Evolutionary conservation across 2,113 vertebrate genomes (phyloP), one percentile per base, ranked within the genome.

Genomic region (Petrocephalus microphthalmus): DNA sequence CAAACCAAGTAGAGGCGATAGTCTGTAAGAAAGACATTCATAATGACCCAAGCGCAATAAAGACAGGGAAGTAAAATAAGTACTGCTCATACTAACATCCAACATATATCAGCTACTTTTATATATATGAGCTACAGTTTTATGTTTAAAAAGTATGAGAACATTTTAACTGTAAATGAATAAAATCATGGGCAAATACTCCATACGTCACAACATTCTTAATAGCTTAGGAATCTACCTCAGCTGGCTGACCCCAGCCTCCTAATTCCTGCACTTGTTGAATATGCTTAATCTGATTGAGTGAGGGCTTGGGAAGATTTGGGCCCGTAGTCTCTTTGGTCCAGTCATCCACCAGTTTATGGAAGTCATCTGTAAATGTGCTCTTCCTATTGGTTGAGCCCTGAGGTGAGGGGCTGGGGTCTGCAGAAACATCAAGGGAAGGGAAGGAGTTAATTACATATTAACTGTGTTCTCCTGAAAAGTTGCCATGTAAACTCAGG

Each of bases 311-410:
- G 57, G 94, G 91, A 5, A 91, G 93, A 88, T 93, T 89, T 60
- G 93, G 93, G 78, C 94, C 95, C 52, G 95, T 94, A 0, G 95
- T 87, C 91, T 98, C 97, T 91, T 96, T 97, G n/a, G 96, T 95
- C 97, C 96, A 97, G 91, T 98, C 96, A 92, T 98, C 97, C 84
- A 98, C 97, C 86, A 98, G 93, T 91, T 96, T 98, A 94, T 98
- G 97, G 92, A 98, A 92, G 85, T 98, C 97, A 86, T 98, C 97
- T 2, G 97, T 98, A 92, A 98, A 98, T 93, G 96, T 97, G 91
- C 96, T 96, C 93, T 97, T 97, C 93, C 95, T 96, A 89, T 91
- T 94, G 88, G 91, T 90, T 54, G 93, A 71, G 54, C 91, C 93
- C 78, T 92, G 95, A 84, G 93, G 94, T 82, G 91, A 92, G 89